Evolutionary conservation across 2,797 vertebrate genomes (phyloP).

Genomic region (Danio tinwini): DNA sequence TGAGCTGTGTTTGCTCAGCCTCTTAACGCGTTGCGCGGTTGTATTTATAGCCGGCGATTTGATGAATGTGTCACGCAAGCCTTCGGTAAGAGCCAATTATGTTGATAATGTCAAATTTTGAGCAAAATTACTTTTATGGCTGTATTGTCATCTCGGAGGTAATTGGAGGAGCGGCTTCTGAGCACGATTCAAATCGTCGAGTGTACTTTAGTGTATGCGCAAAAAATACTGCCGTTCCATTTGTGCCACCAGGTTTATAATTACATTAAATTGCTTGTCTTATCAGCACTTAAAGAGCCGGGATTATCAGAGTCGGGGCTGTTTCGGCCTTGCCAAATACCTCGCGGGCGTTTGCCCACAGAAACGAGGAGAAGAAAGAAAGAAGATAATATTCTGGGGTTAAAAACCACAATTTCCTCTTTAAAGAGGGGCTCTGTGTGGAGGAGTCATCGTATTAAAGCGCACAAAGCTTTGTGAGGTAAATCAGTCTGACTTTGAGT

Average conservation of each 20-base stretch:
- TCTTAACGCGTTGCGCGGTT: constrained; percentile 80
- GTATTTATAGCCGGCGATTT: constrained; percentile 88
- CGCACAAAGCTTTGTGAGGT: constrained; percentile 74
- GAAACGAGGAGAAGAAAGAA: constrained; percentile 71
- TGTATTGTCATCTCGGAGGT: constrained; percentile 79
- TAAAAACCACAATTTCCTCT: constrained; percentile 83
- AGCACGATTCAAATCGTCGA: constrained; percentile 76
- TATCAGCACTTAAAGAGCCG: constrained; percentile 82
- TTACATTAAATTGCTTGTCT: constrained; percentile 84
- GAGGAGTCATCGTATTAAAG: constrained; percentile 75
- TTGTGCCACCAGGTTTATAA: constrained; percentile 82
- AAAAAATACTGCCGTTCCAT: constrained; percentile 73
- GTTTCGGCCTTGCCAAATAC: constrained; percentile 78
- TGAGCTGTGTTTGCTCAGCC: constrained; percentile 85
- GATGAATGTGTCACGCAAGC: constrained; percentile 91
- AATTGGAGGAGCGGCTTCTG: constrained; percentile 77
- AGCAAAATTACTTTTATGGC: constrained; percentile 83
- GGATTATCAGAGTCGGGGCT: constrained; percentile 81
- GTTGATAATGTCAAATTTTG: constrained; percentile 98
- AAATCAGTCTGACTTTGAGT: constrained; percentile 73
- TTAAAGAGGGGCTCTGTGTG: constrained; percentile 75
- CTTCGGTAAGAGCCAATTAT: constrained; percentile 92
- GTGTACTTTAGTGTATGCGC: constrained; percentile 74
- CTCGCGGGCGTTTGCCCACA: constrained; percentile 74
- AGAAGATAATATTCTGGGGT: constrained; percentile 81